Evolutionary conservation across 2,113 vertebrate genomes (phyloP).

Genomic region (Atlantisia rogersi): DNA sequence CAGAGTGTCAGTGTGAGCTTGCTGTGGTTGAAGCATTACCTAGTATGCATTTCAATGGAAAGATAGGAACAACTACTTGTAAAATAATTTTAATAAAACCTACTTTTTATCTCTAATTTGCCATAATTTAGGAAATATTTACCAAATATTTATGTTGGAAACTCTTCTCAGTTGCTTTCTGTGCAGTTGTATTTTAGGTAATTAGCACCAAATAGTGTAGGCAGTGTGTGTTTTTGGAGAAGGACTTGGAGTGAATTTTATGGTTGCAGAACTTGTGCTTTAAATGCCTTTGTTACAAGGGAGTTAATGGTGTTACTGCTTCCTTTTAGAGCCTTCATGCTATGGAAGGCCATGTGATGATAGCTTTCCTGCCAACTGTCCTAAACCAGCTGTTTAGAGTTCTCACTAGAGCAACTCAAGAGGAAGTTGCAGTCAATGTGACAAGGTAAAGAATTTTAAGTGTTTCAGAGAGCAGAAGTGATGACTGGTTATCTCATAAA

Average conservation of each 20-base stretch:
- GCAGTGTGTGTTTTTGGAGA: neutral
- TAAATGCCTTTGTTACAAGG: neutral
- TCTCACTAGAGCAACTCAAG: conserved; percentile 88
- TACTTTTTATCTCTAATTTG: neutral
- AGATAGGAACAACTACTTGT: neutral
- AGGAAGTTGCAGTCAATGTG: conserved; percentile 97
- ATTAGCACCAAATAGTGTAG: neutral
- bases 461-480: neutral
- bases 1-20: neutral
- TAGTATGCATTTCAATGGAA: neutral
- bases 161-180: neutral
- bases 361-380: conserved; percentile 94
- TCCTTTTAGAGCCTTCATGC: conserved; percentile 89
- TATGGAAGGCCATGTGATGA: conserved; percentile 97
- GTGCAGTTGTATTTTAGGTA: neutral
- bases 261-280: neutral
- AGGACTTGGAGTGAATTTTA: neutral
- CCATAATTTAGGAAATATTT: neutral
- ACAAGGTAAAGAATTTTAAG: conserved; percentile 82
- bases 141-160: neutral
- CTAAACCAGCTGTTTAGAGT: conserved; percentile 97
- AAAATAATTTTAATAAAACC: neutral
- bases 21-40: neutral
- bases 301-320: neutral
- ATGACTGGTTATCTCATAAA: neutral